Base-by-base conservation (phyloP, 2,113 vertebrate genomes). In the Limanda limanda region DNA sequence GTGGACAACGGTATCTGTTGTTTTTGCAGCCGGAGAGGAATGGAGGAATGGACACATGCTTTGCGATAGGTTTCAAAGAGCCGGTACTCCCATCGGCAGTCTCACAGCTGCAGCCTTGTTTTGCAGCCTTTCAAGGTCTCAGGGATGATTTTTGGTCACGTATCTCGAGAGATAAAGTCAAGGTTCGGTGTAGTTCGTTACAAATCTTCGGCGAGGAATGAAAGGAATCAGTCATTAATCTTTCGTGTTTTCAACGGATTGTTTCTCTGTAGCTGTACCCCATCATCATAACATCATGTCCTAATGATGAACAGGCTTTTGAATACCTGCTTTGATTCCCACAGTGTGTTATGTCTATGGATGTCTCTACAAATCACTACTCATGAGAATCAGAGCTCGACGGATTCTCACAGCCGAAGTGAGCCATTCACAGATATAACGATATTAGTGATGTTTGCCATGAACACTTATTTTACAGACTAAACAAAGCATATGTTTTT, bases 41-140 rank as follows among this genome's bases (percentile, higher is more conserved):
- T 18, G 31, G 3, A 31, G 14, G n/a, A 42, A 18, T 20, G 0
- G 14, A 57, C 9, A 51, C 24, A 10, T 3, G 21, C 62, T n/a
- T 47, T 48, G 40, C 24, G 58, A 25, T 20, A 67, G 37, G n/a
- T 37, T 58, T 70, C 35, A 40, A 8, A 35, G 56, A 63, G 14
- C 52, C 4, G 10, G 62, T 63, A 68, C 83, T 88, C 86, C 78
- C 81, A 65, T 67, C 62, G 13, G 17, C 4, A 0, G 58, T 86
- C 85, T 81, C 88, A 88, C 94, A 93, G 94, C 89, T 94, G 89
- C 87, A 27, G 60, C 27, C 79, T 68, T 92, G 91, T 93, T 93
- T 88, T 92, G 84, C 86, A 91, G 88, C 88, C 79, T 71, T 76
- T 93, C 94, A 94, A 94, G 93, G 94, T 88, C 93, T 82, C 66